phyloP scores from a whole-genome alignment of 1,140 invertebrate species.

The Drosophila tropicalis region DNA sequence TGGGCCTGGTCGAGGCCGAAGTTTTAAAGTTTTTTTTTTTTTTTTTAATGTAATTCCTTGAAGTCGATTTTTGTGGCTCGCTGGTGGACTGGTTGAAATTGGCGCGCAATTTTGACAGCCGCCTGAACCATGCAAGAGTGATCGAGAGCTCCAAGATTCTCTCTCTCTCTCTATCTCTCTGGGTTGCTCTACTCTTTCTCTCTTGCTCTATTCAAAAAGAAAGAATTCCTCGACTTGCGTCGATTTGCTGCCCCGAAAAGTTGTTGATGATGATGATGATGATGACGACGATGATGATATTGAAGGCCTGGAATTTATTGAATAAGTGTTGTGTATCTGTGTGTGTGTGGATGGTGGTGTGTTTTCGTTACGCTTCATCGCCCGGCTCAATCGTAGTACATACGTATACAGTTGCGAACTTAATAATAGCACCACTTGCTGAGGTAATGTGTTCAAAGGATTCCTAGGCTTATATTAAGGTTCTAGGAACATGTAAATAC shows the following conservation, averaged over 20 bases:
- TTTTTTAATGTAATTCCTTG: constrained; percentile 71
- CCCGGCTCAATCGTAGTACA: constrained; percentile 35
- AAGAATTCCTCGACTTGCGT: constrained; percentile 36
- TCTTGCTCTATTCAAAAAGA: constrained; percentile 45
- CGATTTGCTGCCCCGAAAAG: constrained; percentile 32
- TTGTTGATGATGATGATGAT: constrained; percentile 48
- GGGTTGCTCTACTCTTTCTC: not conserved
- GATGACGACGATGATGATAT: constrained; percentile 34
- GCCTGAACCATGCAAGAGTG: constrained; percentile 19
- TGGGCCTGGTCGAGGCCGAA: constrained; percentile 72
- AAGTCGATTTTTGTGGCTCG: constrained; percentile 62
- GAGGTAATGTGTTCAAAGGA: too few relatives aligned
- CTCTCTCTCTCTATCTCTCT: constrained; percentile 18
- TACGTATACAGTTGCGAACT: too few relatives aligned
- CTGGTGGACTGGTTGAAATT: constrained; percentile 64
- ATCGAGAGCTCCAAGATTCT: constrained; percentile 49
- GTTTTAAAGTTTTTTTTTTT: constrained; percentile 63
- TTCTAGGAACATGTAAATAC: too few relatives aligned
- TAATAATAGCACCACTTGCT: too few relatives aligned
- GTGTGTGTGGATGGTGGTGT: constrained; percentile 25
- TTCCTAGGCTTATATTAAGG: too few relatives aligned
- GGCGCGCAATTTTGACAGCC: constrained; percentile 64
- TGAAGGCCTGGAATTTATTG: constrained; percentile 59
- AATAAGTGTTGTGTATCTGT: constrained; percentile 39
- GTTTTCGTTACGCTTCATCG: constrained; percentile 77